Evolutionary conservation across 2,113 vertebrate species (phyloP), one percentile per base, ranked within the genome.

Genomic region (Plotosus lineatus): DNA sequence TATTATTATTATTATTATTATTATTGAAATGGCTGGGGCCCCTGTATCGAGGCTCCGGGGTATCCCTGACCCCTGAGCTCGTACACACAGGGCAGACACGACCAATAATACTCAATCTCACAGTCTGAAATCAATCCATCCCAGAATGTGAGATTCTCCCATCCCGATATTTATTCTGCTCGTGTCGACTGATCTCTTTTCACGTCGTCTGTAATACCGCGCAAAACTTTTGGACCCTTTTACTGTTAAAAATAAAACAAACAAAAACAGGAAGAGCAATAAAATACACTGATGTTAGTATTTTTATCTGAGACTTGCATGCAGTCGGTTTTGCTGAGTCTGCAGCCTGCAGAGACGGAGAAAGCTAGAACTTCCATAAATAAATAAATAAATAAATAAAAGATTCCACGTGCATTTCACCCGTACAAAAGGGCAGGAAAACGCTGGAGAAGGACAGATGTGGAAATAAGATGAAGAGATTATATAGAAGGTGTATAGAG

Each of bases 401-500:
- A 60, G 33, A 23, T 26, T 36, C 31, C 14, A 48, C 19, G 9
- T 56, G 40, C 36, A 36, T 21, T 21, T 71, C 3, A 2, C 15
- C 26, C 33, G 26, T 3, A 44, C 50, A 77, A 51, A 61, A 51
- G 61, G 12, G 60, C 71, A 36, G 40, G 58, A 42, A 19, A 36
- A 60, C 50, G 53, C 31, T 69, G 46, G 23, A 81, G 76, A 10
- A 65, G 21, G 15, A 33, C 68, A 71, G 78, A 44, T 56, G 51
- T 17, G 14, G 66, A 74, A 81, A 50, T 21, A 28, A 77, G 85
- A n/a, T n/a, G n/a, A n/a, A n/a, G n/a, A n/a, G n/a, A n/a, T 84
- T 0, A 14, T 72, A 83, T 80, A 66, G 46, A 36, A 51, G 83
- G 82, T 87, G 84, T 53, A 81, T 80, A 87, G 75, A 80, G 87